Percentiles rank a stretch among this genome's conserved stretches.
Conservation (phyloP, 2,888 invertebrate genomes). For the Calameuta idolon region DNA sequence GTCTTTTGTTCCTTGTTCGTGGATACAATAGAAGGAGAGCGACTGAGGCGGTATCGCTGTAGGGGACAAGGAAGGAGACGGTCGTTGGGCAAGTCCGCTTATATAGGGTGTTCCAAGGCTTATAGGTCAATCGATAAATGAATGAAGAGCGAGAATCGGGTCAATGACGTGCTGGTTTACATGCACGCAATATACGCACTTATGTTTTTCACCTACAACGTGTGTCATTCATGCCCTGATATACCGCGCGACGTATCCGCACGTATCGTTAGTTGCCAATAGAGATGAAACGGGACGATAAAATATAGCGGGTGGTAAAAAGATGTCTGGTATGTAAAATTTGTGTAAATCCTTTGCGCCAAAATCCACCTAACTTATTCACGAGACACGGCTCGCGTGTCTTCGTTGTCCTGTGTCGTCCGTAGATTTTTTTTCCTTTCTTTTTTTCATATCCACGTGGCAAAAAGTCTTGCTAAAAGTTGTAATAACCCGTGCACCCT, state of each 20-base stretch:
- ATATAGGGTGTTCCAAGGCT: slow-evolving; percentile 4
- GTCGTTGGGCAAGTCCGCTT: not conserved
- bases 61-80: not conserved
- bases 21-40: not conserved
- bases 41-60: not conserved
- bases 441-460: not conserved
- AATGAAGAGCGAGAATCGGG: slow-evolving; percentile 22
- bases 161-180: slow-evolving; percentile 14
- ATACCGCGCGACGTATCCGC: not conserved
- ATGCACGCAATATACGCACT: not conserved
- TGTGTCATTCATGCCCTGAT: not conserved
- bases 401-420: not conserved
- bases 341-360: not conserved
- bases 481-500: not conserved
- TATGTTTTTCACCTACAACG: not conserved
- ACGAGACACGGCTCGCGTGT: slow-evolving; percentile 1
- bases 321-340: not conserved
- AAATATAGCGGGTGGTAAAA: not conserved
- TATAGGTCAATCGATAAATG: slow-evolving; percentile 25
- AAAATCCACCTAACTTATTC: slow-evolving; percentile 1
- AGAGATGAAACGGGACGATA: not conserved
- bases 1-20: not conserved
- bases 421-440: too few relatives aligned
- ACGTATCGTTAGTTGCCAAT: not conserved
- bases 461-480: not conserved